Evolutionary conservation across 1,140 invertebrate species (phyloP).

Genomic region (Temnothorax longispinosus): DNA sequence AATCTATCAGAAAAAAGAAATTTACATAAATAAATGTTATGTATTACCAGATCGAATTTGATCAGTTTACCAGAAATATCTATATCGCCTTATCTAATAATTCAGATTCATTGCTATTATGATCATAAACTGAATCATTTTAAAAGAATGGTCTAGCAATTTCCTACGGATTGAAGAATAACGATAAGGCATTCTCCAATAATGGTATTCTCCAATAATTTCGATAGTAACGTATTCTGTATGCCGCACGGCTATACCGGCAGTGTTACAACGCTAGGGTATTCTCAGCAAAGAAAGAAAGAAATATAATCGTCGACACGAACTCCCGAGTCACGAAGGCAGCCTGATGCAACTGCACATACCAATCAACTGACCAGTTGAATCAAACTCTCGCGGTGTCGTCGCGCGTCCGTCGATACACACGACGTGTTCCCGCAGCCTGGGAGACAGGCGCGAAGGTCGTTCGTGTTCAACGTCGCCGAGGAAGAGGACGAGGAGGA

Average conservation of each 20-base stretch:
- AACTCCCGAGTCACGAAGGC: conserved; percentile 24
- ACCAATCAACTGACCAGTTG: conserved; percentile 23
- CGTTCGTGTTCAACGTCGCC: conserved; percentile 37
- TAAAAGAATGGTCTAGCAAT: neutral
- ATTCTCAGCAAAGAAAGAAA: neutral
- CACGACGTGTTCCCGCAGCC: conserved; percentile 1
- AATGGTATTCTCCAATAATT: neutral
- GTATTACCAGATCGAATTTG: neutral
- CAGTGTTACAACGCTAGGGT: conserved; percentile 13
- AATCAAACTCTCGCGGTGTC: conserved; percentile 37
- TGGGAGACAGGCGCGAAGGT: conserved; percentile 46
- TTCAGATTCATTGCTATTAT: too few species aligned
- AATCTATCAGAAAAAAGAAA: neutral
- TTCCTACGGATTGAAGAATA: neutral
- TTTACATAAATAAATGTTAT: neutral
- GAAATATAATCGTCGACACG: conserved; percentile 2
- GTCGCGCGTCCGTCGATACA: neutral
- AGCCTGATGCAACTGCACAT: conserved; percentile 22
- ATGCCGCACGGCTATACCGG: neutral
- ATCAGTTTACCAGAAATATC: neutral
- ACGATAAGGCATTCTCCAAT: neutral
- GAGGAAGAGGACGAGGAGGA: conserved; percentile 67
- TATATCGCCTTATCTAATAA: too few species aligned
- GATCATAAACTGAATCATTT: neutral
- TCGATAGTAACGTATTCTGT: neutral